phyloP scores from a whole-genome alignment of 1,140 invertebrate genomes.

The Oryctes rhinoceros region DNA sequence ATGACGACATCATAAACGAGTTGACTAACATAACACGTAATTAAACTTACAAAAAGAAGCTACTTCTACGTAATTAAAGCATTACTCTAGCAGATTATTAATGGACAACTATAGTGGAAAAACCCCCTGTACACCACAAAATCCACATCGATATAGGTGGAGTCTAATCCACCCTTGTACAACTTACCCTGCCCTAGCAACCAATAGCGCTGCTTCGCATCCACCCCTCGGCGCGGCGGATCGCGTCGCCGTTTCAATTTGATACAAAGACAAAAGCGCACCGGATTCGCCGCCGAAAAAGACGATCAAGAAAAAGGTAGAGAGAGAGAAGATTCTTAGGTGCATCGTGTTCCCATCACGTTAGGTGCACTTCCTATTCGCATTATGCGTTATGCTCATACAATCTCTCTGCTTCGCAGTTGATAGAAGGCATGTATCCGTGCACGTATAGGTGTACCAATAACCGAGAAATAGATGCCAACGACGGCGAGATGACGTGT shows the following conservation, averaged over 20 bases:
- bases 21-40: neutral
- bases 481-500: neutral
- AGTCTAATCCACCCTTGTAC: neutral
- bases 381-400: neutral
- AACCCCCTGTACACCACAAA: neutral
- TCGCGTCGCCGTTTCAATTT: neutral
- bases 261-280: neutral
- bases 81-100: neutral
- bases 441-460: neutral
- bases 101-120: neutral
- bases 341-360: conserved; percentile 13
- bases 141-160: neutral
- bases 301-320: neutral
- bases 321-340: neutral
- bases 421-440: too few relatives aligned
- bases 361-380: conserved; percentile 29
- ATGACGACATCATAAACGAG: neutral
- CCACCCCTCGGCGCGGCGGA: neutral
- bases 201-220: neutral
- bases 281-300: neutral
- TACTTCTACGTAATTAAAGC: neutral
- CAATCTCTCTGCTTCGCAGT: neutral
- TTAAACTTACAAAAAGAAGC: too few relatives aligned
- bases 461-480: conserved; percentile 1
- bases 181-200: conserved; percentile 12